Conservation (phyloP, 2,888 invertebrate genomes). For the Phoenoteleia sp. region DNA sequence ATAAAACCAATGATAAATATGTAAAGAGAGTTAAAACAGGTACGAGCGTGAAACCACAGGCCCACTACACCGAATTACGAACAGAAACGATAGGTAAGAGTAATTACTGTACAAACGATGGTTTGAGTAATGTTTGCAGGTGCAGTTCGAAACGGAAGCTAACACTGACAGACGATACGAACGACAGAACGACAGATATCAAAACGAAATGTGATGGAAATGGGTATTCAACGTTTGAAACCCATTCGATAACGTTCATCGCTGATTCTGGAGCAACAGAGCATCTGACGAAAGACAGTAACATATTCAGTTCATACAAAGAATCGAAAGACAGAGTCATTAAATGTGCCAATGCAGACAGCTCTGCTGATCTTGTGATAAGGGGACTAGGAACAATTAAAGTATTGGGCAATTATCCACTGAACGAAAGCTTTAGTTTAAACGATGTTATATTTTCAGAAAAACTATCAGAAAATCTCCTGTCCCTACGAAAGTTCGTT, state of each 20-base stretch:
- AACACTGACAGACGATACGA: background rate
- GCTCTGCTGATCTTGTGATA: background rate
- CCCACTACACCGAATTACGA: background rate
- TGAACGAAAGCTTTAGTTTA: background rate
- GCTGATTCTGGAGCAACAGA: too few relatives aligned
- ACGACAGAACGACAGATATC: too few relatives aligned
- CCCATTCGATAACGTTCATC: too few relatives aligned
- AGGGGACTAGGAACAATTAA: background rate
- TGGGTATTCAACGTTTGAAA: too few relatives aligned
- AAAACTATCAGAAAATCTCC: background rate
- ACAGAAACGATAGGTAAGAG: background rate
- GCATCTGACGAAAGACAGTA: background rate
- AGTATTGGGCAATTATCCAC: too few relatives aligned
- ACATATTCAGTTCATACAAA: background rate
- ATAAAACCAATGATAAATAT: slow-evolving; percentile 3
- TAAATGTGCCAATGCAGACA: background rate
- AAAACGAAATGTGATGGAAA: too few relatives aligned
- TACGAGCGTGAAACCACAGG: background rate
- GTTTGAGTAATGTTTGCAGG: background rate
- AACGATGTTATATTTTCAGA: background rate
- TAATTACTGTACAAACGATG: background rate
- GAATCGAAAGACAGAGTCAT: background rate
- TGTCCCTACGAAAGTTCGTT: background rate
- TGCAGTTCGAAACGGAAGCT: background rate
- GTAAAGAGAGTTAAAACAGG: too few relatives aligned